Percentiles rank a stretch among this genome's conserved stretches.
Evolutionary conservation across 2,113 vertebrate genomes (phyloP).

Genomic region (Podilymbus podiceps): DNA sequence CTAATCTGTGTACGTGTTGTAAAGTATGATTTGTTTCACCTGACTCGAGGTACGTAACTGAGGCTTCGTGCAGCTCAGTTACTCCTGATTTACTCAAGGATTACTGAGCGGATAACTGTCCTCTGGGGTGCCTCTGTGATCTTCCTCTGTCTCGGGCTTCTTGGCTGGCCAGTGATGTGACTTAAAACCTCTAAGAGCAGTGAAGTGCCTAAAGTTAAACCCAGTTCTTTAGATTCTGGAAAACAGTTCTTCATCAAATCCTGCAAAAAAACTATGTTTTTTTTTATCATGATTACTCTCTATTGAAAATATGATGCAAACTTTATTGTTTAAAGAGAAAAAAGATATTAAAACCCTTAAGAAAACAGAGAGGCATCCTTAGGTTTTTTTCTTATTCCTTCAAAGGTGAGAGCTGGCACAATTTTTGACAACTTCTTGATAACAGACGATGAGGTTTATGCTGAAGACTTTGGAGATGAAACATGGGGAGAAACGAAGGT

Average conservation of each 20-base stretch:
- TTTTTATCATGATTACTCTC: background rate
- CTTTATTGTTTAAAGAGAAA: background rate
- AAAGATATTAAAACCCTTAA: background rate
- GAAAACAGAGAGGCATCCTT: background rate
- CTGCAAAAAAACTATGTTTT: too few relatives aligned
- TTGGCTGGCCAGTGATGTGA: background rate
- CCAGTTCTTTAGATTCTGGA: background rate
- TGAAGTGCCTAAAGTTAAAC: background rate
- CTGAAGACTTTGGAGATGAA: conserved; percentile 79
- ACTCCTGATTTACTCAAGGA: background rate
- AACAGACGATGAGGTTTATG: conserved; percentile 80
- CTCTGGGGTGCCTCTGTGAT: background rate
- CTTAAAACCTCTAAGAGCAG: background rate
- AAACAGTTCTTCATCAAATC: background rate
- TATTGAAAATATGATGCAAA: background rate
- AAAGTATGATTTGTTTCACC: background rate
- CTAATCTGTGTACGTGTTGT: background rate
- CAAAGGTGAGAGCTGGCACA: conserved; percentile 85
- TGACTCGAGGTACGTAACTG: background rate
- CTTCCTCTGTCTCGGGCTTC: background rate
- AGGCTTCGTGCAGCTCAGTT: background rate
- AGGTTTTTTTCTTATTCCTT: background rate
- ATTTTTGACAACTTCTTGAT: conserved; percentile 89
- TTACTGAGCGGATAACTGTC: background rate
- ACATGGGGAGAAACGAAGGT: conserved; percentile 84